These are phyloP conservation scores for Athetis lepigone DNA, from an alignment of 2,888 invertebrate genomes.

Conservation along the genomic window DNA sequence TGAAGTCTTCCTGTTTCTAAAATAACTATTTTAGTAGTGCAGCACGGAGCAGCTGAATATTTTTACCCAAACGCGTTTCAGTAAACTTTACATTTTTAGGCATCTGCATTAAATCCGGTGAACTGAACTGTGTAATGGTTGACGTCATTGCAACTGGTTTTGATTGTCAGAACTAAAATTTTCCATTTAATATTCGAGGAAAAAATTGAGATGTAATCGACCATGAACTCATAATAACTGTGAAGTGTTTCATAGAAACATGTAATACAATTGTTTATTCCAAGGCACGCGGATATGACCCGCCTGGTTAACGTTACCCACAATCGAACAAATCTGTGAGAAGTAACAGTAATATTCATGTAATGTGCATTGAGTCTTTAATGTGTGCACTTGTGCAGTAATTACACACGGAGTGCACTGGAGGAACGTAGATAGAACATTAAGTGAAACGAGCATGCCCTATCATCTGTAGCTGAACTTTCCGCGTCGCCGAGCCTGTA, in stretches of 20 bases:
- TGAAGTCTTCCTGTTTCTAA: conserved; percentile 55
- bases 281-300: conserved; percentile 40
- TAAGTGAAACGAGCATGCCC: conserved; percentile 79
- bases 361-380: conserved; percentile 65
- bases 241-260: conserved; percentile 2
- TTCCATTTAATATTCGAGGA: conserved; percentile 1
- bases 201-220: background rate
- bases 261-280: conserved; percentile 26
- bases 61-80: conserved; percentile 11
- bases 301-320: conserved; percentile 17
- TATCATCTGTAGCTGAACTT: conserved; percentile 80
- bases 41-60: conserved; percentile 12
- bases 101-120: conserved; percentile 13
- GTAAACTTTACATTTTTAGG: background rate
- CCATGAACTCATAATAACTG: background rate
- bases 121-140: conserved; percentile 3
- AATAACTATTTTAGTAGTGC: conserved; percentile 41
- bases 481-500: conserved; percentile 79
- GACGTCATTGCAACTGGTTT: conserved; percentile 14
- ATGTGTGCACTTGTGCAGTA: conserved; percentile 68
- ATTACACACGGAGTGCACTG: conserved; percentile 73
- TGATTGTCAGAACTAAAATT: background rate
- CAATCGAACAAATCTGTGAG: conserved; percentile 48
- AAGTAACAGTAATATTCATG: conserved; percentile 41
- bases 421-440: conserved; percentile 73